phyloP scores from a whole-genome alignment of 1,140 invertebrate species.

The Popillia japonica region DNA sequence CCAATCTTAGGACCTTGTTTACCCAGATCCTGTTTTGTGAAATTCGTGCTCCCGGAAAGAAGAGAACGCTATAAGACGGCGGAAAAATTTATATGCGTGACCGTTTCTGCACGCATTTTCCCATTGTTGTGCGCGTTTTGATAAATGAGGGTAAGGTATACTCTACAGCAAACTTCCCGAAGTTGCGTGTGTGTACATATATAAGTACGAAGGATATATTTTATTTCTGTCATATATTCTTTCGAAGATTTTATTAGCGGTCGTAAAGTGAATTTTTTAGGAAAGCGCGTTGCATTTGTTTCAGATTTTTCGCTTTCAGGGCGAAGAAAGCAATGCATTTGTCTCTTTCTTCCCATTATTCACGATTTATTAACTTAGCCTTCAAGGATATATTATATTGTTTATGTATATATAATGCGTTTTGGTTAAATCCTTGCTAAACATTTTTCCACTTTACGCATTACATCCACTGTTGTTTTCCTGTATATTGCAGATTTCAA shows the following conservation, averaged over 20 bases:
- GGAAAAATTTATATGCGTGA: slow-evolving; percentile 31
- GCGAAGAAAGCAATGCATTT: not conserved
- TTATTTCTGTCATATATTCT: slow-evolving; percentile 18
- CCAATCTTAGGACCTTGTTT: slow-evolving; percentile 14
- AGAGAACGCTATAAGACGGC: not conserved
- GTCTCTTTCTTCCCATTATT: not conserved
- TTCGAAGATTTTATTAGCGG: slow-evolving; percentile 25
- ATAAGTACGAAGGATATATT: slow-evolving; percentile 2
- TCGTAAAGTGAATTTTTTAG: slow-evolving; percentile 28
- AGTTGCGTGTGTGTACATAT: not conserved
- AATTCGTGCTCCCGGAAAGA: not conserved
- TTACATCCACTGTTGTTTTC: no score
- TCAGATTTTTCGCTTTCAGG: not conserved
- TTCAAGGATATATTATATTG: no score
- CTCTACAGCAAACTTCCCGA: not conserved
- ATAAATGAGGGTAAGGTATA: slow-evolving; percentile 24
- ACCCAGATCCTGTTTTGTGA: not conserved
- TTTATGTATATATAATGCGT: no score
- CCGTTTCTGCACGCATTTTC: slow-evolving; percentile 8
- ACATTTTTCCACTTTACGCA: no score
- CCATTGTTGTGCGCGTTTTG: slow-evolving; percentile 20
- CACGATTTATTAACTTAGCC: no score
- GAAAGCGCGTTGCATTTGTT: not conserved
- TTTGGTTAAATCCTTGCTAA: no score
- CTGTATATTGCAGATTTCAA: no score